These are phyloP conservation scores for Terebella lapidaria DNA, from an alignment of 2,888 invertebrate genomes.

Conservation along the genomic window DNA sequence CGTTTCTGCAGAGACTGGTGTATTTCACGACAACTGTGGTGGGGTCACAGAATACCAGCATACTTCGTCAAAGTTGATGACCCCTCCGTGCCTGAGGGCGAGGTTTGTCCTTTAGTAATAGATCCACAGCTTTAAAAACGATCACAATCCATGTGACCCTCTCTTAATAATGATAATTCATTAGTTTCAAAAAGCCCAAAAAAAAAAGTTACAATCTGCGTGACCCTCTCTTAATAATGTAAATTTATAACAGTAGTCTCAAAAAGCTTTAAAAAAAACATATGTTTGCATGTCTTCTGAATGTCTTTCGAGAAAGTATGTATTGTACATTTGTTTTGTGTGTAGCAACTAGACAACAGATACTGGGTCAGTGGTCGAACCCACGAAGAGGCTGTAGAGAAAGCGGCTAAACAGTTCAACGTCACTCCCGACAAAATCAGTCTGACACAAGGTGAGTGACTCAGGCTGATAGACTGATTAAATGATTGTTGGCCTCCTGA, in stretches of 20 bases:
- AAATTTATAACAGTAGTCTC: too few relatives aligned
- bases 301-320: too few relatives aligned
- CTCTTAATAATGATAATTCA: too few relatives aligned
- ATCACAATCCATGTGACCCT: too few relatives aligned
- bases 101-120: conserved; percentile 36
- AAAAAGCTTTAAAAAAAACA: too few relatives aligned
- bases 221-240: too few relatives aligned
- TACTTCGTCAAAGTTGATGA: conserved; percentile 68
- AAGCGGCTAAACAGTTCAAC: conserved; percentile 71
- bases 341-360: conserved; percentile 49
- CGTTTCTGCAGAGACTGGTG: conserved; percentile 96
- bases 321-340: too few relatives aligned
- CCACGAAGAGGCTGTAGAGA: conserved; percentile 71
- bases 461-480: too few relatives aligned
- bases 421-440: conserved; percentile 55
- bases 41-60: conserved; percentile 97
- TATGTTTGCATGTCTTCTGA: too few relatives aligned
- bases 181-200: too few relatives aligned
- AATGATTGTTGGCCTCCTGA: too few relatives aligned
- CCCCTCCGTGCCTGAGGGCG: conserved; percentile 41
- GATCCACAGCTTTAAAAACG: background rate
- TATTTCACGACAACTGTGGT: conserved; percentile 95
- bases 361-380: conserved; percentile 63
- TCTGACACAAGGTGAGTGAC: conserved; percentile 51
- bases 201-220: too few relatives aligned